Evolutionary conservation across 2,888 invertebrate species (phyloP), one percentile per base, ranked within the genome.

Genomic region (Clepsis dumicolana): DNA sequence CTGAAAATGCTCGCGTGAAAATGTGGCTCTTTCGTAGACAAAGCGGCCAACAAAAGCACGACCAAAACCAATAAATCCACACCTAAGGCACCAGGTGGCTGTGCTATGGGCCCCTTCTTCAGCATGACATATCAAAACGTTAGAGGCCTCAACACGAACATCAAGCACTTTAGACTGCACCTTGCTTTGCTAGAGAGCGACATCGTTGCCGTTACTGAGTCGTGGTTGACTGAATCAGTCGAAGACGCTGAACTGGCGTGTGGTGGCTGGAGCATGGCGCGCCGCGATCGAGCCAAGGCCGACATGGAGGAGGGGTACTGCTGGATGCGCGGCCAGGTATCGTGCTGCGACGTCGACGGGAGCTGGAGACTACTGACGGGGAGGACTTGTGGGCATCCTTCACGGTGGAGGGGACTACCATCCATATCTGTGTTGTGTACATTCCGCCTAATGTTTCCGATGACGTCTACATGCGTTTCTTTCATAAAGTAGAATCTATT

Each of bases 1-100:
- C 73, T 12, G 35, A 71, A 8, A 73, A 74, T 50, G 71, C 75
- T 3, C 65, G 71, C 32, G 54, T 75, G 8, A 75, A 73, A 57
- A 12, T 61, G 2, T 73, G 73, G 72, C 50, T 65, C 8, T 59
- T 62, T 64, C 60, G 64, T 2, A 54, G 25, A n/a, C 61, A 38
- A 12, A 52, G n/a, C 21, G 8, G 4, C 7, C 12, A 25, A 60
- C 29, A 0, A 7, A 29, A 4, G n/a, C n/a, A n/a, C n/a, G n/a
- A n/a, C 29, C 29, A 29, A 29, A n/a, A n/a, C 32, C 16, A 29
- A n/a, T 2, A 32, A 16, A 16, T 4, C 7, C 16, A 1, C 8
- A 8, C 53, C 21, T 12, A 24, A 44, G 8, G 18, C 4, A 2
- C 18, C 10, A 3, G 0, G 5, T 2, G 7, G 16, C 2, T 8